These are phyloP conservation scores for Synergus gifuensis DNA, from an alignment of 2,888 invertebrate genomes.

Conservation along the genomic window DNA sequence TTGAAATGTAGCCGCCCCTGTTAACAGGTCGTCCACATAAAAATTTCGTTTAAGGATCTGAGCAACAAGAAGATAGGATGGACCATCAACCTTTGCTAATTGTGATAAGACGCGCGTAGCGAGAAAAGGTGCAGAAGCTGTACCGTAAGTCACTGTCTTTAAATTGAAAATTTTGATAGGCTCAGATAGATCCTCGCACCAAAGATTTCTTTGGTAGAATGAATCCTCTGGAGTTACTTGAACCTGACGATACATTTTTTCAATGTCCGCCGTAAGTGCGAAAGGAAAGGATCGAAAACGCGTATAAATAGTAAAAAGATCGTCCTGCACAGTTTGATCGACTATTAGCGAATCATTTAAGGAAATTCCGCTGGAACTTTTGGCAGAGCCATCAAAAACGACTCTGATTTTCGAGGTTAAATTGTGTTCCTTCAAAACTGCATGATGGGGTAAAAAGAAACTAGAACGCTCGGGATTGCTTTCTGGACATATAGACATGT, in stretches of 20 bases:
- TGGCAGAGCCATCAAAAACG: too few species aligned
- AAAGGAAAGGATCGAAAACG: background rate
- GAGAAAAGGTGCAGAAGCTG: too few species aligned
- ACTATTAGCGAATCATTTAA: background rate
- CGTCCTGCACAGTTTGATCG: background rate
- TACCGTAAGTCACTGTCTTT: too few species aligned
- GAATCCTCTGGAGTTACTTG: background rate
- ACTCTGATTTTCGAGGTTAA: background rate
- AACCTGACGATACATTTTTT: background rate
- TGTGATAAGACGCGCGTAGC: too few species aligned
- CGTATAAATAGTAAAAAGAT: background rate
- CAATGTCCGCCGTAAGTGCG: background rate
- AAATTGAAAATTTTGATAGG: too few species aligned
- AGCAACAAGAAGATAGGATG: too few species aligned
- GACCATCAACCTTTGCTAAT: too few species aligned
- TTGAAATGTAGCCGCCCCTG: background rate
- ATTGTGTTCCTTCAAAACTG: background rate
- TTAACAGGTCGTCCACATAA: background rate
- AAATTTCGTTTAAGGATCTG: background rate
- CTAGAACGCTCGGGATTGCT: background rate
- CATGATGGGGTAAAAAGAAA: constrained; percentile 3
- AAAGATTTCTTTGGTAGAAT: background rate
- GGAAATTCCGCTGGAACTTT: background rate
- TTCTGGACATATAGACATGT: background rate
- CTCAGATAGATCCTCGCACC: background rate